Evolutionary conservation across 2,797 vertebrate species (phyloP), one percentile per base, ranked within the genome.

Genomic region (Rhinophrynus dorsalis): DNA sequence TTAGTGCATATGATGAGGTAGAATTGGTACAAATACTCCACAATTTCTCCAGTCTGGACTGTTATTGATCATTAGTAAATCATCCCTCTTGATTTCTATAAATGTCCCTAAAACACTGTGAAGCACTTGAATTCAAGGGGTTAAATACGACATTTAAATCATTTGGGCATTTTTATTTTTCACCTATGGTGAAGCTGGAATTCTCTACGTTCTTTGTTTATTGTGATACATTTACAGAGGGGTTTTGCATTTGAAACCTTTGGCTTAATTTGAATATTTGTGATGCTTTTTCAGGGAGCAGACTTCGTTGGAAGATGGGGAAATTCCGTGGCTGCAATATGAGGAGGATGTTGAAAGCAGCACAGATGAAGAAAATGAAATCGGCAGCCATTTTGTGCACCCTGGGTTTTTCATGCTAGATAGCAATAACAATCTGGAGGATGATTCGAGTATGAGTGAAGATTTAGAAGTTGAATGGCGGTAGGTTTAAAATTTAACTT

Each of bases 401-500:
- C 85, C 87, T 35, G 89, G 84, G 18, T 87, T 91, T 48, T 89
- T 92, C 56, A 79, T 92, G 78, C 65, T 92, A 68, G 88, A 88
- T 47, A 87, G 83, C 1, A 90, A 88, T 87, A 92, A 92, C 67
- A 92, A 90, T 74, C 77, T 88, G 29, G 91, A 92, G 55, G 92
- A 92, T 70, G 89, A 93, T 77, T 92, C 89, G 42, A 93, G 89
- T 67, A 79, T 89, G 75, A 92, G 87, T 73, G 91, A 94, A 75
- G 90, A 92, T 60, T 70, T 91, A 24, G 90, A 92, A 42, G 82
- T 84, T 13, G 92, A 92, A 57, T 92, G 91, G 91, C 92, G 92
- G 92, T 92, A 50, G 1, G 77, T 44, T 30, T 26, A 13, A 29
- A 61, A 18, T 44, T 30, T 30, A n/a, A n/a, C n/a, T n/a, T n/a